Conservation (phyloP, 2,113 vertebrate genomes). For the Brachirus orientalis region DNA sequence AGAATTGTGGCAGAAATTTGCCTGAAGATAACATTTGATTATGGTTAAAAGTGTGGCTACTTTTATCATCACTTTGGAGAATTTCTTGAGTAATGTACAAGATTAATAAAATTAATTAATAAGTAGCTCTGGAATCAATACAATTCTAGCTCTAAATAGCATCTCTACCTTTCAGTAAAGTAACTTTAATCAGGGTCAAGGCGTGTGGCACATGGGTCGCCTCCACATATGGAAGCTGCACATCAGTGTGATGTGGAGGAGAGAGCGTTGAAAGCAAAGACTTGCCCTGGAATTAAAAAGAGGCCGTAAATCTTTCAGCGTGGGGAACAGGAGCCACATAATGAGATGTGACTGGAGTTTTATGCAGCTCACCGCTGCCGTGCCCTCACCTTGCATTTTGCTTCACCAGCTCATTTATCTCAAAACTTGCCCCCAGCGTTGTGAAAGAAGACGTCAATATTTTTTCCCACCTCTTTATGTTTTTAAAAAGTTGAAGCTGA, state of each 20-base stretch:
- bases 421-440: background rate
- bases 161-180: no score
- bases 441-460: background rate
- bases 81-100: no score
- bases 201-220: slow-evolving; percentile 7
- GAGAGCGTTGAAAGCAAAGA: slow-evolving; percentile 22
- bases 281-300: background rate
- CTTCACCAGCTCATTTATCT: slow-evolving; percentile 7
- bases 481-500: slow-evolving; percentile 1
- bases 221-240: slow-evolving; percentile 1
- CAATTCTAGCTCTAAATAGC: no score
- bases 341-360: slow-evolving; percentile 13
- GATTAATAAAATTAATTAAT: no score
- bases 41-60: no score
- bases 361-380: background rate
- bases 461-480: background rate
- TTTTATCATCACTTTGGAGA: no score
- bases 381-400: slow-evolving; percentile 1
- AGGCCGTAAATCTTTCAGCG: slow-evolving; percentile 8
- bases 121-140: no score
- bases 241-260: slow-evolving; percentile 7
- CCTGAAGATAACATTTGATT: no score
- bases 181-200: no score
- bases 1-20: no score
- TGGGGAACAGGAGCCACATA: background rate